Percentiles rank a stretch among this genome's conserved stretches.
These are phyloP conservation scores for Arctocebus calabarensis DNA, from an alignment of 2,797 vertebrate species.

Conservation along the genomic window DNA sequence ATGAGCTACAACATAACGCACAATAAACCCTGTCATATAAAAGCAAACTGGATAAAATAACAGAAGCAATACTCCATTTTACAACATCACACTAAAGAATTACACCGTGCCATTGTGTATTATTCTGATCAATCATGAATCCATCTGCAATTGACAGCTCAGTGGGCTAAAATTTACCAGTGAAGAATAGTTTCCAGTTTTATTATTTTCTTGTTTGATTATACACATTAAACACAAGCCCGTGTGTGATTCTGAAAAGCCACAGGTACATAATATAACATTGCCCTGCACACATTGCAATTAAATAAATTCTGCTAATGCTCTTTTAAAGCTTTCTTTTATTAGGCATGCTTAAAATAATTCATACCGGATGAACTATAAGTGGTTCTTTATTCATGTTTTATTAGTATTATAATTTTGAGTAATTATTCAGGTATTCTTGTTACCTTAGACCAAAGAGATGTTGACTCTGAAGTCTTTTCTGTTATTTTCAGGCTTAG, in stretches of 20 bases:
- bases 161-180: slow-evolving; percentile 88
- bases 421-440: slow-evolving; percentile 83
- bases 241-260: slow-evolving; percentile 82
- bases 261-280: slow-evolving; percentile 86
- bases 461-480: slow-evolving; percentile 86
- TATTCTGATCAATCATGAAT: slow-evolving; percentile 92
- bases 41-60: slow-evolving; percentile 96
- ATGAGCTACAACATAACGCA: slow-evolving; percentile 95
- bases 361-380: slow-evolving; percentile 79
- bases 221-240: slow-evolving; percentile 78
- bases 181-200: slow-evolving; percentile 86
- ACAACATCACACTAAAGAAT: slow-evolving; percentile 92
- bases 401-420: slow-evolving; percentile 84
- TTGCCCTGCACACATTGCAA: slow-evolving; percentile 82
- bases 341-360: slow-evolving; percentile 82
- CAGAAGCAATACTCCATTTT: slow-evolving; percentile 96
- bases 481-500: slow-evolving; percentile 87
- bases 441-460: slow-evolving; percentile 84
- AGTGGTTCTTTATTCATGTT: slow-evolving; percentile 87
- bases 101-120: slow-evolving; percentile 90
- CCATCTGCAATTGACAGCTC: slow-evolving; percentile 90
- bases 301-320: slow-evolving; percentile 85
- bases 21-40: slow-evolving; percentile 97
- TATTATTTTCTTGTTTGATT: slow-evolving; percentile 86
- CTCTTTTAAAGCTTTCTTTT: slow-evolving; percentile 83